These are phyloP conservation scores for Lontra canadensis DNA, from an alignment of 2,113 vertebrate genomes.

Conservation along the genomic window DNA sequence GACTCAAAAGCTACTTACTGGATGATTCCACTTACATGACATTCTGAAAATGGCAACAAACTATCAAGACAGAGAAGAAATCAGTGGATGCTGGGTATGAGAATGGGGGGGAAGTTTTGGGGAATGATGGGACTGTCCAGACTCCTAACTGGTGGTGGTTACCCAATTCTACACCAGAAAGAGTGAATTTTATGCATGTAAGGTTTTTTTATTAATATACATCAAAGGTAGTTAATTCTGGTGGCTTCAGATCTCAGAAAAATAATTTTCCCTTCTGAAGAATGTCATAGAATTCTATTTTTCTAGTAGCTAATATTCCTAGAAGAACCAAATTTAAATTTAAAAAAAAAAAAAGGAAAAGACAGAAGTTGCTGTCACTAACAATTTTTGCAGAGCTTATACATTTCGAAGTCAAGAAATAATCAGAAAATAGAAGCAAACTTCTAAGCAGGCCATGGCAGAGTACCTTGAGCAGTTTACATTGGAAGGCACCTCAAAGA, in stretches of 20 bases:
- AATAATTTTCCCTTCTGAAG: neutral
- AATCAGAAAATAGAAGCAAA: neutral
- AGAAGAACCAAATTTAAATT: neutral
- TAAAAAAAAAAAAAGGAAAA: neutral
- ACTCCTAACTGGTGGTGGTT: neutral
- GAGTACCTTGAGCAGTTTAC: rapidly evolving
- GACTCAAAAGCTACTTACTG: neutral
- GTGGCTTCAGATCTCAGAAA: neutral
- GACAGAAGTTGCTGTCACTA: neutral
- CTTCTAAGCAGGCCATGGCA: too few relatives aligned
- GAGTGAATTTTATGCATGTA: neutral
- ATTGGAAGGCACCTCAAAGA: too few relatives aligned
- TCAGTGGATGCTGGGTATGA: rapidly evolving
- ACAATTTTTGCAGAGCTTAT: neutral
- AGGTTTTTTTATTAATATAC: neutral
- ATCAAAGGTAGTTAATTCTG: neutral
- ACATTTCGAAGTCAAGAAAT: neutral
- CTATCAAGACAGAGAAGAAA: neutral
- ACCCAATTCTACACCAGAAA: neutral
- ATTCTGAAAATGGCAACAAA: neutral
- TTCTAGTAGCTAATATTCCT: neutral
- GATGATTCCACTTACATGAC: neutral
- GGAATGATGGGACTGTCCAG: rapidly evolving
- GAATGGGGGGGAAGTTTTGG: rapidly evolving
- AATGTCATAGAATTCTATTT: neutral